These are phyloP conservation scores for Bimastos eiseni DNA, from an alignment of 2,888 invertebrate species.

Conservation along the genomic window DNA sequence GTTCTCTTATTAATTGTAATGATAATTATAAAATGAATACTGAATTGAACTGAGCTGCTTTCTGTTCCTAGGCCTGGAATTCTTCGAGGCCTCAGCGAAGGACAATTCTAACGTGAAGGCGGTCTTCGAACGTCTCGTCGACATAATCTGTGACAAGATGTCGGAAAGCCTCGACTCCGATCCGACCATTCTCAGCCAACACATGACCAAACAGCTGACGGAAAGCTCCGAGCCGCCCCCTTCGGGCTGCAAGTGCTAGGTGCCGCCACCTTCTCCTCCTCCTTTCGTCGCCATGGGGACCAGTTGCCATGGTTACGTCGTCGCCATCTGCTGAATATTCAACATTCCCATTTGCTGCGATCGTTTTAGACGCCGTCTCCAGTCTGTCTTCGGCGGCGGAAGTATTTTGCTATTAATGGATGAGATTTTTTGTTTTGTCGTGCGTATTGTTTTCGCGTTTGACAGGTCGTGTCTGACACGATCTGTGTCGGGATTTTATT, in stretches of 20 bases:
- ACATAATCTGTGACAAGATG: slow-evolving; percentile 99
- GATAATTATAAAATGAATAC: no score
- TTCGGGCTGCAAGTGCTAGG: slow-evolving; percentile 63
- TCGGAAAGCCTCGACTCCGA: slow-evolving; percentile 93
- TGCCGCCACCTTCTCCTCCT: not conserved
- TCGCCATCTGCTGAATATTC: not conserved
- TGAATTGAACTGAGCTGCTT: no score
- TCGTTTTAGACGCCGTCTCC: not conserved
- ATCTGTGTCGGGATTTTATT: not conserved
- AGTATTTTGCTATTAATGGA: not conserved
- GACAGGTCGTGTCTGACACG: not conserved
- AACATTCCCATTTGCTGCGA: not conserved
- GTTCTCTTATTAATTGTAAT: no score
- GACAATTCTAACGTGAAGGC: slow-evolving; percentile 97
- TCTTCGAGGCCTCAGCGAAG: slow-evolving; percentile 99
- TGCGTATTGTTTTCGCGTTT: not conserved
- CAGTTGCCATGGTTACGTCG: not conserved
- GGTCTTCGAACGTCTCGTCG: slow-evolving; percentile 96
- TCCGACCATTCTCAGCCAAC: slow-evolving; percentile 83
- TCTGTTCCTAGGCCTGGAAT: slow-evolving; percentile 82
- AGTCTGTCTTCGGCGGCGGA: not conserved
- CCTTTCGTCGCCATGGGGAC: not conserved
- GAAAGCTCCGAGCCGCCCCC: slow-evolving; percentile 72
- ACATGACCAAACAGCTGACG: slow-evolving; percentile 73
- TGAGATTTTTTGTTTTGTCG: not conserved